Base-by-base conservation (phyloP, 2,888 invertebrate species). In the Odontocolon sp. region DNA sequence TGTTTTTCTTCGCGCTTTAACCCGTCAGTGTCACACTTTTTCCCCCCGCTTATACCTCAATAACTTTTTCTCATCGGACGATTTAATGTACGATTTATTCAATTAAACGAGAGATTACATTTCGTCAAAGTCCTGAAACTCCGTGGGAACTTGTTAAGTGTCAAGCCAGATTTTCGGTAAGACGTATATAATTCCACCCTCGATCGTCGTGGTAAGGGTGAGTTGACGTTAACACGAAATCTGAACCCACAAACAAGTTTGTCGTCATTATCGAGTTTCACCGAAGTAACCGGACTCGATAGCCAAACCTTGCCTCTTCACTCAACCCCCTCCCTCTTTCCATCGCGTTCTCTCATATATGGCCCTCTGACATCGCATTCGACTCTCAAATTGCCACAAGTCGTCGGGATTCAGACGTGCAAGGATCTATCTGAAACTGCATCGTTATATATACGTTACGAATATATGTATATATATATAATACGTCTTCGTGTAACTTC, bases 231-330 rank as follows among this genome's bases (percentile, higher is more conserved):
- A 42, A 21, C 59, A 31, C 11, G 23, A 40, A 6, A 9, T 16
- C 40, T 14, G 40, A 23, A n/a, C 11, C 40, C 16, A 23, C 23
- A 38, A 42, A 16, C 57, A 59, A 59, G 38, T 59, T 14, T 40
- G 38, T 31, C 31, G 18, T 45, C 31, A 16, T 42, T 42, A 26
- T 61, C 42, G 16, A 18, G 59, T 61, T 61, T 61, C 31, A 26
- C 40, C 14, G 23, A 42, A 42, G 31, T 31, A 61, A 61, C 42
- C 59, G 42, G 42, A 61, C 28, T 45, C 59, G 23, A 9, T 42
- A 2, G 18, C 11, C 28, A 28, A 42, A 31, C 42, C 8, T 31
- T 18, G 9, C 45, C 16, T 36, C 57, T 23, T 57, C n/a, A n/a
- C n/a, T n/a, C n/a, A n/a, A n/a, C n/a, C n/a, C n/a, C n/a, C n/a